These are phyloP conservation scores for Nycticorax nycticorax DNA, from an alignment of 2,113 vertebrate species.

Conservation along the genomic window DNA sequence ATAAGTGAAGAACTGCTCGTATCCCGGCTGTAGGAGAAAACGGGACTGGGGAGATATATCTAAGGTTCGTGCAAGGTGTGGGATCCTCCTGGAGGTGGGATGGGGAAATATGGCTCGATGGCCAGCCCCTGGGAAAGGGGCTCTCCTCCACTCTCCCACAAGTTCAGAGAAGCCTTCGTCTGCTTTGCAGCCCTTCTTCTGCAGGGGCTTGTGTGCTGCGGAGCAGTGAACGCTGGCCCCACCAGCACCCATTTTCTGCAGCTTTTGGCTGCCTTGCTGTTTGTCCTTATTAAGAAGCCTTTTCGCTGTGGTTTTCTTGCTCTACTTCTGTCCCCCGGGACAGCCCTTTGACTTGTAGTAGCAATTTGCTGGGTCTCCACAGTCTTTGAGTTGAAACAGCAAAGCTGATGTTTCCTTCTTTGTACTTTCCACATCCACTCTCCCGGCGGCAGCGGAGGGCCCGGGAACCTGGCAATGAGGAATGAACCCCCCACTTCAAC, in stretches of 20 bases:
- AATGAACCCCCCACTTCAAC: not conserved
- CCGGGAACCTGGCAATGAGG: not conserved
- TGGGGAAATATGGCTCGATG: not conserved
- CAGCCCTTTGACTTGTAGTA: not conserved
- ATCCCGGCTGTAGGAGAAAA: not conserved
- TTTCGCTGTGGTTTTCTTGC: not conserved
- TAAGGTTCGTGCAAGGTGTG: accelerated
- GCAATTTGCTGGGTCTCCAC: not conserved
- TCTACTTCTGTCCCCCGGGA: not conserved
- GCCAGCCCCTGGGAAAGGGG: not conserved
- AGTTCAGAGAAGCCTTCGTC: not conserved
- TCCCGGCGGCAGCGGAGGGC: not conserved
- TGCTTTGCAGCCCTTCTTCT: not conserved
- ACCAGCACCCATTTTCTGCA: not conserved
- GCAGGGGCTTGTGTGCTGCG: not conserved
- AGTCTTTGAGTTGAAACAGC: not conserved
- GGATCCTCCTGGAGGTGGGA: not conserved
- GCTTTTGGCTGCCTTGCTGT: not conserved
- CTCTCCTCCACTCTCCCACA: not conserved
- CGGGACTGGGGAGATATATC: not conserved
- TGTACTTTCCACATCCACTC: not conserved
- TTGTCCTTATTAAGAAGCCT: not conserved
- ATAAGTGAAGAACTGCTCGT: not conserved
- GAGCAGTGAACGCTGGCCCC: not conserved
- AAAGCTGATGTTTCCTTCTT: not conserved